Base-by-base conservation (phyloP, 2,113 vertebrate species). In the Dinomys branickii region DNA sequence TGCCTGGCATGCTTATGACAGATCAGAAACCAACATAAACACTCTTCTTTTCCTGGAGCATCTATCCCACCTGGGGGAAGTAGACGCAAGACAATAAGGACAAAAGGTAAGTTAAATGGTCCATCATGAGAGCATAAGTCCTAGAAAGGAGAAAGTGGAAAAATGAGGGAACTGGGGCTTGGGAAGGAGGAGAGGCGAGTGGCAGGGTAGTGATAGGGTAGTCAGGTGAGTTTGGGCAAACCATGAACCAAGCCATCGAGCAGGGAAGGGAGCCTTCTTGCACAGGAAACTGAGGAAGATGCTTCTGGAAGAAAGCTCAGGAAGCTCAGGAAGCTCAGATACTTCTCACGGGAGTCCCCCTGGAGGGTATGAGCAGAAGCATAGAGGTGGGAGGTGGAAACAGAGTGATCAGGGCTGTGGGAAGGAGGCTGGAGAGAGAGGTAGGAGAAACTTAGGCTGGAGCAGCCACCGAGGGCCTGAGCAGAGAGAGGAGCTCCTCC, bases 371-470 rank as follows among this genome's bases (percentile, higher is more conserved):
- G 28, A 73, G 16, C 26, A 24, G 2, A 38, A 58, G 38, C 14
- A 7, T 35, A 7, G 44, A 61, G 33, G n/a, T 12, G 17, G 35
- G 58, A 2, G n/a, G 7, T 44, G 56, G 38, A 24, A 56, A 30
- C 35, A 54, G 17, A 69, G 14, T 8, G 7, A 77, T 17, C 9
- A 75, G 54, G 80, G n/a, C 28, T 61, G 7, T 61, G 73, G 24
- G 24, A 61, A 84, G 17, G 5, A 56, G 24, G 2, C 24, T 50
- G 44, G 75, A 54, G 33, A 7, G 33, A 13, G 20, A 75, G 13
- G 26, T 10, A 80, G 56, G 6, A 5, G 30, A 30, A 20, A 14
- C 26, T 12, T 35, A 33, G 17, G 3, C 30, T 0, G 0, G 1
- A 33, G 30, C 24, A 71, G 54, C 3, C 16, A 0, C 10, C 16